phyloP scores from a whole-genome alignment of 2,888 invertebrate genomes.

The Dioctria linearis region DNA sequence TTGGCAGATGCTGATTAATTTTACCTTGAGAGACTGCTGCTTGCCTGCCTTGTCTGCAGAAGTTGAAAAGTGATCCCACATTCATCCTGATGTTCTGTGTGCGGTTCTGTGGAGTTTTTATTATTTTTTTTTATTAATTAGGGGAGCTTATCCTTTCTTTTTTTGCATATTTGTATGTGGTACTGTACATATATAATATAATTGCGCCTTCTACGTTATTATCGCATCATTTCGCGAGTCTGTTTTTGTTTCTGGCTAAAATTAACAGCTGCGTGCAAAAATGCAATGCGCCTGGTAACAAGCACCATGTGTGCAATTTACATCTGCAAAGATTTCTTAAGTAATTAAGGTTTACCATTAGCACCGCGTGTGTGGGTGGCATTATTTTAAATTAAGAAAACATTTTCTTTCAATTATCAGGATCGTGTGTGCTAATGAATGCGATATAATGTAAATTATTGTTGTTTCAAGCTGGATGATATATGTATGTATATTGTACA shows the following conservation, averaged over 20 bases:
- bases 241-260: conserved; percentile 9
- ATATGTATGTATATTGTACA: no score
- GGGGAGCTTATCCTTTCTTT: background rate
- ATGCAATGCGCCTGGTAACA: background rate
- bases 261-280: conserved; percentile 43
- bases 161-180: background rate
- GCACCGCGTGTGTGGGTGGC: conserved; percentile 25
- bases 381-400: conserved; percentile 9
- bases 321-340: background rate
- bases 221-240: conserved; percentile 20
- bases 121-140: conserved; percentile 31
- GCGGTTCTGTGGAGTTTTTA: background rate
- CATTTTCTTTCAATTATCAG: conserved; percentile 30
- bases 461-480: no score
- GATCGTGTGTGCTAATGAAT: background rate
- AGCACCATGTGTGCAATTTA: background rate
- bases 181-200: background rate
- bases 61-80: conserved; percentile 1
- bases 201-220: background rate
- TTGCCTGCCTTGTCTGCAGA: background rate
- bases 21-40: conserved; percentile 27
- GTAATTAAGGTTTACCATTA: conserved; percentile 3
- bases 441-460: no score
- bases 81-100: conserved; percentile 5
- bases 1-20: conserved; percentile 51